A percentile compares a stretch with the other conserved stretches of the same genome.
phyloP scores from a whole-genome alignment of 2,113 vertebrate genomes.

The Cyprinodon brontotheroides region DNA sequence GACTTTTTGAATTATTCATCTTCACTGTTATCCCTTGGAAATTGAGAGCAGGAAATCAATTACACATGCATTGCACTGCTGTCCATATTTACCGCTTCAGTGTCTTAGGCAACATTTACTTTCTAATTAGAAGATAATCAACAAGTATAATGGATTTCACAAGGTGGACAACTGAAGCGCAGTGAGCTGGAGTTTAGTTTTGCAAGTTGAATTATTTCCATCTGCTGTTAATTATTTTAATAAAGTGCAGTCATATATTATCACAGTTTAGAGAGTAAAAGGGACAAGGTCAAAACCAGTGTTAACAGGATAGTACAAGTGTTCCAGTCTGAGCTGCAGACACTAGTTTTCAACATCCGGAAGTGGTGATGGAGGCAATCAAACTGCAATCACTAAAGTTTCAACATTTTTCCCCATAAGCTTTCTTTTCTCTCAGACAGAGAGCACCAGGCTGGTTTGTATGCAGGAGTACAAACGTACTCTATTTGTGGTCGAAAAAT shows the following conservation, averaged over 20 bases:
- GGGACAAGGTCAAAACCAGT: constrained; percentile 3
- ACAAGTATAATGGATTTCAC: constrained; percentile 61
- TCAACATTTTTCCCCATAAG: too few species aligned
- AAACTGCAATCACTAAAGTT: neutral
- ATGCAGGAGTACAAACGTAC: too few species aligned
- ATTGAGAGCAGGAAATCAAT: constrained; percentile 61
- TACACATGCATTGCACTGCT: constrained; percentile 28
- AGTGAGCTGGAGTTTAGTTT: constrained; percentile 2
- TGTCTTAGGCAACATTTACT: constrained; percentile 48
- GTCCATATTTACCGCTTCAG: constrained; percentile 39
- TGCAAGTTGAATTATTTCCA: constrained; percentile 19
- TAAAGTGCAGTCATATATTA: neutral
- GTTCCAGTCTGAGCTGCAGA: neutral
- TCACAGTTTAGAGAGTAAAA: neutral
- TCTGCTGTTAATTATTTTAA: constrained; percentile 14
- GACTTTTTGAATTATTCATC: constrained; percentile 62
- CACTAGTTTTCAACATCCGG: neutral
- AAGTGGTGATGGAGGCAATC: neutral
- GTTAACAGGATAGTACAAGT: neutral
- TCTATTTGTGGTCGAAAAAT: too few species aligned
- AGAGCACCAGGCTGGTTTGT: too few species aligned
- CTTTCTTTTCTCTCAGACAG: too few species aligned
- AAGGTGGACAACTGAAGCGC: constrained; percentile 30
- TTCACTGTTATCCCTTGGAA: constrained; percentile 47
- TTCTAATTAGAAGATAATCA: constrained; percentile 61